These are phyloP conservation scores for Tichodroma muraria DNA, from an alignment of 2,113 vertebrate genomes.

Conservation along the genomic window DNA sequence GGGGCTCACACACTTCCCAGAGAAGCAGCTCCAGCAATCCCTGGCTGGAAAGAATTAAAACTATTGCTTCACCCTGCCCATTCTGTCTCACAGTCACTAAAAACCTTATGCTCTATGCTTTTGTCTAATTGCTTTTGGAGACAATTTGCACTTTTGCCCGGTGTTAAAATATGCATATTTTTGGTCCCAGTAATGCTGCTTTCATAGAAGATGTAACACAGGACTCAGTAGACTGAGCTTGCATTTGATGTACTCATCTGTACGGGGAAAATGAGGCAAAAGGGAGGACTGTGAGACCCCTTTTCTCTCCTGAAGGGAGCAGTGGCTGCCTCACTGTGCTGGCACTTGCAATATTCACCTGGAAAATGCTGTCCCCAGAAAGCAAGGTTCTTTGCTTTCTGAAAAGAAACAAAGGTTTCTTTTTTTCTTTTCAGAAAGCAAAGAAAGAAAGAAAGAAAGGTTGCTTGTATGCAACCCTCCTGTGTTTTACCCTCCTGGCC, in stretches of 20 bases:
- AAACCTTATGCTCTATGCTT: not conserved
- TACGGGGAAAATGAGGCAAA: not conserved
- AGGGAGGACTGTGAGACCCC: not conserved
- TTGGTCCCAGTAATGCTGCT: not conserved
- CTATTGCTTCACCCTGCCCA: not conserved
- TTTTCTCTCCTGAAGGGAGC: not conserved
- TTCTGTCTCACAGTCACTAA: not conserved
- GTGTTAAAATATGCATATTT: not conserved
- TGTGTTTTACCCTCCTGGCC: not conserved
- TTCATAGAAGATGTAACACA: not conserved
- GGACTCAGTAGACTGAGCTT: not conserved
- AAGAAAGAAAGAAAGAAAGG: too few species aligned
- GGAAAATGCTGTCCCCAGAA: not conserved
- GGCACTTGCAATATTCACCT: not conserved
- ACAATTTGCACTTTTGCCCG: not conserved
- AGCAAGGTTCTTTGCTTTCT: too few species aligned
- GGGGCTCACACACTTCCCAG: not conserved
- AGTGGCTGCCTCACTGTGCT: not conserved
- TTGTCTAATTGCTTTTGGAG: not conserved
- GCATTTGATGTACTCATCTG: not conserved
- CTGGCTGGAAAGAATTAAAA: not conserved
- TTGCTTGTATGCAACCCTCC: too few species aligned
- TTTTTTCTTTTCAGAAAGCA: too few species aligned
- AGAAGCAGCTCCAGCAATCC: not conserved
- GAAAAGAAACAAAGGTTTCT: too few species aligned